Conservation (phyloP, 2,113 vertebrate species). For the Aix galericulata region DNA sequence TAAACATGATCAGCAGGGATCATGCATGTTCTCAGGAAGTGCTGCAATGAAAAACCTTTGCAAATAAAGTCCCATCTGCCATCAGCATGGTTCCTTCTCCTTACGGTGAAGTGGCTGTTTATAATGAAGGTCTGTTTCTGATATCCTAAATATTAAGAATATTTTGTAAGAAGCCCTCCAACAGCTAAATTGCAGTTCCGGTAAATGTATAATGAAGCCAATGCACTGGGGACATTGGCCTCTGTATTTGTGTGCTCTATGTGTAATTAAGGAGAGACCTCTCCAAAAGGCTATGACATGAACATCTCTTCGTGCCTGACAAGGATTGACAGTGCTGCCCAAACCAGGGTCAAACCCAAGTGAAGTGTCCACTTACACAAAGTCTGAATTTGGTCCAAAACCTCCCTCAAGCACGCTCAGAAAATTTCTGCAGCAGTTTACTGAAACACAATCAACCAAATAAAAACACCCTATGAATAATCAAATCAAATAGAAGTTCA, state of each 20-base stretch:
- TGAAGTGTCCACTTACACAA: neutral
- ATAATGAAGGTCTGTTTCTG: neutral
- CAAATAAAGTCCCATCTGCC: neutral
- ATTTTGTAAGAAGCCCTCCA: neutral
- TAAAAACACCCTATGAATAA: neutral
- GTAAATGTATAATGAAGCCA: neutral
- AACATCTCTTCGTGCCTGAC: neutral
- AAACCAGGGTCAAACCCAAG: neutral
- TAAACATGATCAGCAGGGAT: neutral
- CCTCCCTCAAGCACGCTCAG: neutral
- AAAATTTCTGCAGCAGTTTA: neutral
- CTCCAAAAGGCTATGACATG: neutral
- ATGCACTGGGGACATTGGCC: neutral
- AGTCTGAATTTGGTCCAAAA: neutral
- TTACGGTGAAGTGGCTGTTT: neutral
- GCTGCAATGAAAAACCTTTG: neutral
- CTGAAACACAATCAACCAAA: neutral
- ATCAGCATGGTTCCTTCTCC: neutral
- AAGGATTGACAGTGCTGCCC: neutral
- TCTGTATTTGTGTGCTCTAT: neutral
- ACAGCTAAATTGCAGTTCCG: neutral
- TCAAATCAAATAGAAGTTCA: conserved; percentile 17
- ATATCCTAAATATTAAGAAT: neutral
- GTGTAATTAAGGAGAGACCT: neutral
- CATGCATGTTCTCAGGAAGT: neutral